phyloP scores from a whole-genome alignment of 2,113 vertebrate genomes.

The Octodon degus region DNA sequence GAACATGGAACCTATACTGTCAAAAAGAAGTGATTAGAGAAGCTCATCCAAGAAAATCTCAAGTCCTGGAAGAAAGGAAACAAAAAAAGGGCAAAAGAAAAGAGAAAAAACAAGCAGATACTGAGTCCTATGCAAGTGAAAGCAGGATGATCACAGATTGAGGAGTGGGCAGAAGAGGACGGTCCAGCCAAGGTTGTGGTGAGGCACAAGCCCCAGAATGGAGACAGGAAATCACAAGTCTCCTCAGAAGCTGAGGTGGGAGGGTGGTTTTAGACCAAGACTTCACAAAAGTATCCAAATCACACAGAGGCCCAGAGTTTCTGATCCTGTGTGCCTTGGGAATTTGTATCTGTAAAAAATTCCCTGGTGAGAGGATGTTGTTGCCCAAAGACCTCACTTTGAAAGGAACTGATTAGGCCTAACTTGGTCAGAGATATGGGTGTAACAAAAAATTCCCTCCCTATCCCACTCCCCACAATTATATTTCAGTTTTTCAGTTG shows the following conservation, averaged over 20 bases:
- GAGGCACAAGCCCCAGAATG: background rate
- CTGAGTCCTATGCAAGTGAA: background rate
- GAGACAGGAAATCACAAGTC: background rate
- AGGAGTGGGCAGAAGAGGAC: background rate
- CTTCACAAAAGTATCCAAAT: background rate
- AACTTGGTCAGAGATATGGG: background rate
- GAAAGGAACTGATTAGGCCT: background rate
- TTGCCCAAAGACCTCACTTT: background rate
- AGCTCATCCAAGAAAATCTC: background rate
- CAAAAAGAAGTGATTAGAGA: background rate
- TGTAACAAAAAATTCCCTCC: background rate
- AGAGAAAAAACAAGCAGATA: background rate
- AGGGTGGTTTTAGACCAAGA: background rate
- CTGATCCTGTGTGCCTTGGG: background rate
- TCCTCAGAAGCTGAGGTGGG: background rate
- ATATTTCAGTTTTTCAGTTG: background rate
- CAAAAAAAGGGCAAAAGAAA: background rate
- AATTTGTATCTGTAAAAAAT: background rate
- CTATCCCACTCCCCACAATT: background rate
- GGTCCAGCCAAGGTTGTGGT: fast-evolving
- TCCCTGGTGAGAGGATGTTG: background rate
- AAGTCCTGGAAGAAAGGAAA: background rate
- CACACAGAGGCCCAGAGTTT: background rate
- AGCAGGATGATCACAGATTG: background rate
- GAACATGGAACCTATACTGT: background rate